phyloP scores from a whole-genome alignment of 2,888 invertebrate species.

The Aphidoletes aphidimyza region DNA sequence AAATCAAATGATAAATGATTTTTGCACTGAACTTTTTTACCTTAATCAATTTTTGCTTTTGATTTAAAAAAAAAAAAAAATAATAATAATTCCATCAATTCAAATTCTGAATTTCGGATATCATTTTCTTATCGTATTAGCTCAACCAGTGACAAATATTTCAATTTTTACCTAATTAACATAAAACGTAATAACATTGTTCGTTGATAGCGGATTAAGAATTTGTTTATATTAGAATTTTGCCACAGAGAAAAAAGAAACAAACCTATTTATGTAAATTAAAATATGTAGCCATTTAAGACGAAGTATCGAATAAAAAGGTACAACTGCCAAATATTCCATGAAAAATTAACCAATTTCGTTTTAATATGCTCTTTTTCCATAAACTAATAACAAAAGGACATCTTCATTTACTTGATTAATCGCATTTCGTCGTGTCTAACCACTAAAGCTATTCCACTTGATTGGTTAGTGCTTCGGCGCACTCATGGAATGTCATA shows the following conservation, averaged over 20 bases:
- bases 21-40: not conserved
- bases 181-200: not conserved
- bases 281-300: not conserved
- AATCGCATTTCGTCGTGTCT: no score
- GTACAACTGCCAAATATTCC: conserved; percentile 11
- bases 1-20: not conserved
- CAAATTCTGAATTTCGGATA: no score
- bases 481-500: no score
- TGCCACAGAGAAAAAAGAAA: not conserved
- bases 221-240: not conserved
- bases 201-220: not conserved
- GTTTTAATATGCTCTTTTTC: not conserved
- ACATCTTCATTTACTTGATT: no score
- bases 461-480: no score
- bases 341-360: no score
- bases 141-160: not conserved
- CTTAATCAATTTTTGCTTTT: no score
- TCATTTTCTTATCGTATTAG: no score
- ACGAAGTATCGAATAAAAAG: not conserved
- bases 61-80: no score
- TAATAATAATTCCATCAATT: no score
- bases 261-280: conserved; percentile 36
- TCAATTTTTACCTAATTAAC: not conserved
- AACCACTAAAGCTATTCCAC: no score
- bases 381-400: no score